These are phyloP conservation scores for Esox lucius DNA, from an alignment of 2,797 vertebrate genomes.

Conservation along the genomic window DNA sequence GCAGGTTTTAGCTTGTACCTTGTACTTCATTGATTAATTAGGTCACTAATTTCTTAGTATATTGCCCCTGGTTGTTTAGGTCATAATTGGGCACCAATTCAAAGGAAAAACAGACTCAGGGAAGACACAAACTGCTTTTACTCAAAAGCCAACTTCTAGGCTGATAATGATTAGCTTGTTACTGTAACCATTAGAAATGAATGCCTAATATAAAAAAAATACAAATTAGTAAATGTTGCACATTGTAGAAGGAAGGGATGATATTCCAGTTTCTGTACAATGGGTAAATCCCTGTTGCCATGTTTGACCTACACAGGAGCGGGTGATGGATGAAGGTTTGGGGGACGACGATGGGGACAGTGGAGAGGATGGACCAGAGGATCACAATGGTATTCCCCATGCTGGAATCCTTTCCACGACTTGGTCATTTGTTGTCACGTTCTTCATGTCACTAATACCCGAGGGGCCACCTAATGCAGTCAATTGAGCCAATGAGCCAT, in stretches of 20 bases:
- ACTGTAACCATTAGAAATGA: too few relatives aligned
- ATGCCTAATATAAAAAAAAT: too few relatives aligned
- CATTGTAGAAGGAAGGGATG: neutral
- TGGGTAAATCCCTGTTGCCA: neutral
- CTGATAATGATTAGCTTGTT: too few relatives aligned
- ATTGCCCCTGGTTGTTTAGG: too few relatives aligned
- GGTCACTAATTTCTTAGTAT: too few relatives aligned
- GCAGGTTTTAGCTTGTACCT: too few relatives aligned
- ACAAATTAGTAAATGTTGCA: neutral
- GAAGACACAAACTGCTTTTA: too few relatives aligned
- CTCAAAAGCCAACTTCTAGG: too few relatives aligned
- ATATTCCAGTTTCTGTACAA: neutral
- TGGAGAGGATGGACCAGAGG: constrained; percentile 81
- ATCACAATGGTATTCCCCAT: constrained; percentile 70
- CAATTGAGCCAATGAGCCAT: constrained; percentile 72
- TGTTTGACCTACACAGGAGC: constrained; percentile 72
- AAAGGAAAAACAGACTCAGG: too few relatives aligned
- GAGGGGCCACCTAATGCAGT: constrained; percentile 90
- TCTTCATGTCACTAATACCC: constrained; percentile 95
- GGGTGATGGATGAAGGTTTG: constrained; percentile 84
- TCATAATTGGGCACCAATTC: too few relatives aligned
- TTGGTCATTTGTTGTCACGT: constrained; percentile 93
- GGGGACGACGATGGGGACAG: constrained; percentile 80
- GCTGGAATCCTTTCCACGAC: constrained; percentile 88
- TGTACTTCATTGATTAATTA: too few relatives aligned